These are phyloP conservation scores for Melitaea cinxia DNA, from an alignment of 1,140 invertebrate species.

Conservation along the genomic window DNA sequence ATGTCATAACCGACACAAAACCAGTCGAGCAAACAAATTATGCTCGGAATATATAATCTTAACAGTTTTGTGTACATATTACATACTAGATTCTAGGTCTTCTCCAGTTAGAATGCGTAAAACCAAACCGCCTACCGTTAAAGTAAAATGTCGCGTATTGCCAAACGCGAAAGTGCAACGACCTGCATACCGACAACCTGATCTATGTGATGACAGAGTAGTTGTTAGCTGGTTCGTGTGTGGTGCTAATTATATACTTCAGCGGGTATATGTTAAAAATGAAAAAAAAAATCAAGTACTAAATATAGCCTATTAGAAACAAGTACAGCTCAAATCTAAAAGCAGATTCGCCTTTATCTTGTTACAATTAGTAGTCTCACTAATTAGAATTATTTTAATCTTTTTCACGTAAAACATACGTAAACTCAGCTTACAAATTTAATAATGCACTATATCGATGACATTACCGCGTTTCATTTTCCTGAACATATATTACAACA, in stretches of 20 bases:
- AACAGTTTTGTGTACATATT: conserved; percentile 53
- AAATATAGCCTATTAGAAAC: no score
- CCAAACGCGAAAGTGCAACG: conserved; percentile 72
- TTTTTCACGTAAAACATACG: no score
- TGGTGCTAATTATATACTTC: conserved; percentile 19
- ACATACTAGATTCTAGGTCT: conserved; percentile 65
- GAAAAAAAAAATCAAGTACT: no score
- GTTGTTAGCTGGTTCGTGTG: conserved; percentile 51
- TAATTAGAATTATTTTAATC: no score
- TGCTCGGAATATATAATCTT: conserved; percentile 34
- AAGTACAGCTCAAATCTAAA: no score
- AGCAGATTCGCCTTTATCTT: no score
- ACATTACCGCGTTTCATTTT: no score
- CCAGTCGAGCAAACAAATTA: conserved; percentile 36
- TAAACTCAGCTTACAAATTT: no score
- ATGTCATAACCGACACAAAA: conserved; percentile 9
- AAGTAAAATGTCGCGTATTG: conserved; percentile 68
- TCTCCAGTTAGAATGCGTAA: conserved; percentile 68
- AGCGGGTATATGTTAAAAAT: not conserved
- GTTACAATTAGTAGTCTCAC: no score
- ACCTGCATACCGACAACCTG: conserved; percentile 75
- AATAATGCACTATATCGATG: no score
- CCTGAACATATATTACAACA: no score
- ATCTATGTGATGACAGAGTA: conserved; percentile 76
- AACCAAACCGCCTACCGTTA: conserved; percentile 49